Evolutionary conservation across 2,888 invertebrate species (phyloP), one percentile per base, ranked within the genome.

Genomic region (Erebia epiphron): DNA sequence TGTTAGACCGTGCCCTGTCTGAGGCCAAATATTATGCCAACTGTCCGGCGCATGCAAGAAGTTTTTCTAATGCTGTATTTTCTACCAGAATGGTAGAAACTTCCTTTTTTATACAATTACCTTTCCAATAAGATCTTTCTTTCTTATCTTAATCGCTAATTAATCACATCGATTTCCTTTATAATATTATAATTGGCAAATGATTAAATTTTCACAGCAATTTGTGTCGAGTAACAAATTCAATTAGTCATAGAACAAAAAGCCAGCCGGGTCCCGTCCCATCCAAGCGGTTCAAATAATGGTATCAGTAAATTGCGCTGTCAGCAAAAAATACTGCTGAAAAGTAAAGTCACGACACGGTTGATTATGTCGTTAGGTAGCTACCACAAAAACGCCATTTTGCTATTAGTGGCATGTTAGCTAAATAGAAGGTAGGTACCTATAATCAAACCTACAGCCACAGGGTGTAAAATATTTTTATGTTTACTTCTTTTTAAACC

Each of bases 251-350:
- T 10, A 67, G 64, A 50, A 52, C 14, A 67, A 71, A 58, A 67
- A 68, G 63, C 66, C 60, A 68, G 61, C 50, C 56, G 66, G 26
- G 69, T 63, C 14, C 21, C 62, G 26, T 60, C 60, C 43, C 66
- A 41, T 65, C 65, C 60, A 60, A 61, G 35, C 69, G 61, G 35
- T 70, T 70, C 66, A 70, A 72, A 64, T 60, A 67, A 74, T 72
- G 50, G 70, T 65, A 70, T 54, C 70, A 61, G 58, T 63, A 43
- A 72, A 70, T 64, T 72, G 70, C 67, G 46, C 67, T 67, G 62
- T 68, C 62, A 61, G 58, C 54, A 35, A 63, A 68, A 68, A 63
- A 60, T n/a, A 41, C 49, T 50, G 50, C 21, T 63, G 62, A 63
- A 63, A 49, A 63, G 62, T 63, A 49, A 63, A 63, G 62, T 63